Conservation (phyloP, 2,888 invertebrate species). For the Seira ritae region DNA sequence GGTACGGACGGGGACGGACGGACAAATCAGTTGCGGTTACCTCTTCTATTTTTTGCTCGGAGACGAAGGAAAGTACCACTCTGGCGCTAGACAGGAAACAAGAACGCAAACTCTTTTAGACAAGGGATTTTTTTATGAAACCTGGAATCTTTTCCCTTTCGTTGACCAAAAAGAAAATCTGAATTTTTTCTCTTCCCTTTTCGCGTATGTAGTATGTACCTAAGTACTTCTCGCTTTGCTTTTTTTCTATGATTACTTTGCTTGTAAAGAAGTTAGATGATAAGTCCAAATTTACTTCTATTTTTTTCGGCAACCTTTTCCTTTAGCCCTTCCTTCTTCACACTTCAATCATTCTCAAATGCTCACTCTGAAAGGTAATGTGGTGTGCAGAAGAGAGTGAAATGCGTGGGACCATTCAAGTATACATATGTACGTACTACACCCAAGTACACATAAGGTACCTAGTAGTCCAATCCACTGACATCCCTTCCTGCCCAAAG, state of each 20-base stretch:
- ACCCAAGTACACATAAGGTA: neutral
- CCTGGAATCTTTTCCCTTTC: slow-evolving; percentile 2
- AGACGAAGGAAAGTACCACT: neutral
- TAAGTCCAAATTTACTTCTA: slow-evolving; percentile 8
- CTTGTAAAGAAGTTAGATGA: neutral
- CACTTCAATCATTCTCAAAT: slow-evolving; percentile 55
- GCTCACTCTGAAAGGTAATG: slow-evolving; percentile 38
- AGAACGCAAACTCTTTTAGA: slow-evolving; percentile 22
- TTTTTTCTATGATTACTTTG: slow-evolving; percentile 3
- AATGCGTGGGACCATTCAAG: neutral
- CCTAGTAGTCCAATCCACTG: neutral
- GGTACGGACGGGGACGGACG: neutral
- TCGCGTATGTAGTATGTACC: too few relatives aligned
- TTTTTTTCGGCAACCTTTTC: slow-evolving; percentile 13
- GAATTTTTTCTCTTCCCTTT: slow-evolving; percentile 1
- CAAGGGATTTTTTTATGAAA: slow-evolving; percentile 1
- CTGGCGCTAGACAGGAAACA: slow-evolving; percentile 25
- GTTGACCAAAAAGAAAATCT: neutral
- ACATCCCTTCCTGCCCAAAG: too few relatives aligned
- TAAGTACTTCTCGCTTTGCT: neutral
- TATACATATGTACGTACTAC: neutral
- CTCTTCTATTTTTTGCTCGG: too few relatives aligned
- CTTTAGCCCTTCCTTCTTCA: slow-evolving; percentile 27
- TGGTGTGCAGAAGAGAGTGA: slow-evolving; percentile 29
- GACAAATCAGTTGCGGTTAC: neutral